A percentile compares a stretch with the other conserved stretches of the same genome.
These are phyloP conservation scores for Sciurus vulgaris DNA, from an alignment of 2,797 vertebrate genomes.

Conservation along the genomic window DNA sequence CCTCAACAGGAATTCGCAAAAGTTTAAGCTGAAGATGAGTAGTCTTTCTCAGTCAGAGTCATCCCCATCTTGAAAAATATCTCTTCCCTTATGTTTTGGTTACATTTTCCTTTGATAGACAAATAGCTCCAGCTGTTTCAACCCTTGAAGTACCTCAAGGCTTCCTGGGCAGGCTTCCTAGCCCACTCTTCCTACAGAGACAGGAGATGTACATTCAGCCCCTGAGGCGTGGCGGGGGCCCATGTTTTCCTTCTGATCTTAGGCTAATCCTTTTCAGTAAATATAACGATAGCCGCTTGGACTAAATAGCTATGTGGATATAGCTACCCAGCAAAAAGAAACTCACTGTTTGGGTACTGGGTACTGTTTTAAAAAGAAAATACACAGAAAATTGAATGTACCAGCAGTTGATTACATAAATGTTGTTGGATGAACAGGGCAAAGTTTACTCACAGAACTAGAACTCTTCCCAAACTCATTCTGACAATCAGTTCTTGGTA, in stretches of 20 bases:
- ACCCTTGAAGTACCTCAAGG: constrained; percentile 53
- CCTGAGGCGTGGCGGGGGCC: not conserved
- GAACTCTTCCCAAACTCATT: not conserved
- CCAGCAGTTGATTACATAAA: not conserved
- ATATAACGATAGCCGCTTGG: constrained; percentile 23
- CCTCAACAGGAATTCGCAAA: constrained; percentile 66
- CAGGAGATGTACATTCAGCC: not conserved
- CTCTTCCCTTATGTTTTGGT: constrained; percentile 76
- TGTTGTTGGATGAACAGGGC: not conserved
- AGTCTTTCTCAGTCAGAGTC: constrained; percentile 65
- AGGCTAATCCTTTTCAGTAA: constrained; percentile 46
- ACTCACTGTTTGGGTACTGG: not conserved
- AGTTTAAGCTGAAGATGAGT: constrained; percentile 76
- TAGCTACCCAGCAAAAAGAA: constrained; percentile 20
- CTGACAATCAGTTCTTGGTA: not conserved
- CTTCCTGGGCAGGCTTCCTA: constrained; percentile 37
- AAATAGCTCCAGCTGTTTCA: constrained; percentile 75
- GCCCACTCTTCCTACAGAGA: constrained; percentile 41
- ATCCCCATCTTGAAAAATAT: constrained; percentile 63
- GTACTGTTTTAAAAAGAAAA: constrained; percentile 20
- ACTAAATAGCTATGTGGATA: not conserved
- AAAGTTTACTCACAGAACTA: not conserved
- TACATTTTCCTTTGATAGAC: constrained; percentile 74
- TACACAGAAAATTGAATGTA: not conserved
- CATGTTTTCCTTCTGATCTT: constrained; percentile 49